Percentiles rank a stretch among this genome's conserved stretches.
Evolutionary conservation across 2,797 vertebrate species (phyloP).

Genomic region (Tokudaia muenninki): DNA sequence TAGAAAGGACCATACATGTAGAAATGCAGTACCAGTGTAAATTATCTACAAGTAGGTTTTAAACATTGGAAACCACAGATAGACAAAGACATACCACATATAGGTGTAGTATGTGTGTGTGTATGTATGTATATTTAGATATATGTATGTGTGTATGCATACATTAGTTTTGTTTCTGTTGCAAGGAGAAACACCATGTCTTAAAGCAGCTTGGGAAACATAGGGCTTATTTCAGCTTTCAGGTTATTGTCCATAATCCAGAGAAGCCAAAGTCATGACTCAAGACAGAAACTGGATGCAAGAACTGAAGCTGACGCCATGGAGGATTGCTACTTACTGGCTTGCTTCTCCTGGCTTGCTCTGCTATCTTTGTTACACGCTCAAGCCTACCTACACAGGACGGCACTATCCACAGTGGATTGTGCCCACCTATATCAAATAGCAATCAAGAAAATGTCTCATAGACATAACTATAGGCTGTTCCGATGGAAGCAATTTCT

Average conservation of each 20-base stretch:
- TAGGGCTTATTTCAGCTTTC: neutral
- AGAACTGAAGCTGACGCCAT: neutral
- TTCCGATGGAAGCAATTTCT: neutral
- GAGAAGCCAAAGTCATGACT: neutral
- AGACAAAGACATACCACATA: neutral
- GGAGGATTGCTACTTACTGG: neutral
- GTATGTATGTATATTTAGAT: neutral
- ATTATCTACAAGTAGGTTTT: neutral
- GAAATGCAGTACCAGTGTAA: neutral
- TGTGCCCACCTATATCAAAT: neutral
- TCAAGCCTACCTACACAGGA: neutral
- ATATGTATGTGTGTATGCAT: neutral
- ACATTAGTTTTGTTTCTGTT: neutral
- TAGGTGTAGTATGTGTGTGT: neutral
- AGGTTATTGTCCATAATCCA: neutral
- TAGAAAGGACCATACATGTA: neutral
- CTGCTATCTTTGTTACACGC: neutral
- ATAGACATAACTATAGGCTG: neutral
- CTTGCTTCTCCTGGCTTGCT: neutral
- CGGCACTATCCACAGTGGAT: neutral
- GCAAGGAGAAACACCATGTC: neutral
- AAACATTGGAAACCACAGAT: neutral
- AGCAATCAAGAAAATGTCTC: neutral
- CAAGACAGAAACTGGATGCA: neutral
- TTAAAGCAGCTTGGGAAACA: neutral